Base-by-base conservation (phyloP, 2,113 vertebrate species). In the Nestor notabilis region DNA sequence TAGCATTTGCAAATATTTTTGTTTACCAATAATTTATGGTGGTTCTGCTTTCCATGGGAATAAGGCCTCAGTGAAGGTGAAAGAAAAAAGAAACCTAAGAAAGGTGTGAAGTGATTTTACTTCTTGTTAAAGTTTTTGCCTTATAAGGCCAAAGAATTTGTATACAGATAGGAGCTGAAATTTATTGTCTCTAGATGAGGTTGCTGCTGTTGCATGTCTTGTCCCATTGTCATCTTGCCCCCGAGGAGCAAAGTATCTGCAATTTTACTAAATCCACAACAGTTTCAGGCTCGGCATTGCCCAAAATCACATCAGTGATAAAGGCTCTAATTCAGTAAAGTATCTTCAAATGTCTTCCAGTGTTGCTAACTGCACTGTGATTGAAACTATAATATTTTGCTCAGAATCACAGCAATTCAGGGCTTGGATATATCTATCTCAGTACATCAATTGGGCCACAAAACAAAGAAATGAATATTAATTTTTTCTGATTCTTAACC, bases 1-100 rank as follows among this genome's bases (percentile, higher is more conserved):
- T 78, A 74, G 11, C 13, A 18, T 75, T 83, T 77, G 46, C 50
- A 89, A 78, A 74, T 92, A 64, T 88, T 94, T 83, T 82, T 88
- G 21, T 90, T 94, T 83, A 29, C 21, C 1, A 9, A 21, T 74
- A 70, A 66, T 70, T 66, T 71, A 15, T 49, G 37, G 17, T 60
- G 58, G 31, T 70, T 55, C 39, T 39, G 23, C 64, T 78, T 86
- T 87, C 65, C 17, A 71, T 55, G 44, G 68, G 77, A 92, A 33
- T 49, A 77, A 83, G 37, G 74, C 11, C 43, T 74, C 55, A 50
- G 9, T 39, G 46, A 78, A 66, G 25, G 47, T 43, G 23, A 83
- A 72, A 61, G 17, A 18, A 52, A 64, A 85, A 55, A 61, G 6
- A 90, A 61, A 49, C 9, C 4, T 35, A 66, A n/a, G 66, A 74